Percentiles rank a stretch among this genome's conserved stretches.
Evolutionary conservation across 2,797 vertebrate species (phyloP).

Genomic region (Crocidura indochinensis): DNA sequence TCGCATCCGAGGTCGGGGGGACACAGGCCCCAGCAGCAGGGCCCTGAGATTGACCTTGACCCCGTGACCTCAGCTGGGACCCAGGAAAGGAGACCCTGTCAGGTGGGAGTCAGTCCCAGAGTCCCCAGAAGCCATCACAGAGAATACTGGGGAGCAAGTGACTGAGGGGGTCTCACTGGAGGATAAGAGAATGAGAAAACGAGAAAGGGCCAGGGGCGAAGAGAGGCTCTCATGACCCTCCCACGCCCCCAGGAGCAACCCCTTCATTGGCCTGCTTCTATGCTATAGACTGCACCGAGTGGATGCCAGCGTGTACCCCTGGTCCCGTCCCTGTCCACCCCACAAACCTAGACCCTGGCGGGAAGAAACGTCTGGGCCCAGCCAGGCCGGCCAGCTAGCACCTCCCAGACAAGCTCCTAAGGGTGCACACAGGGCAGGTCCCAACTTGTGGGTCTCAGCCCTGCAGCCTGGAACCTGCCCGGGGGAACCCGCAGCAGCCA

Average conservation of each 20-base stretch:
- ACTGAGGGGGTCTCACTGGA: background rate
- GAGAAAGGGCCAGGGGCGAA: background rate
- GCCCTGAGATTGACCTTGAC: background rate
- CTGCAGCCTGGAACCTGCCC: background rate
- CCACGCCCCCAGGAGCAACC: background rate
- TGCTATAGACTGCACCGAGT: background rate
- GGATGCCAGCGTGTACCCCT: background rate
- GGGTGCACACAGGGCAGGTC: background rate
- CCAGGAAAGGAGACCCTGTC: too few species aligned
- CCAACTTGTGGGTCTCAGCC: too few species aligned
- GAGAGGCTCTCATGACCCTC: background rate
- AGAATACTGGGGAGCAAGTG: background rate
- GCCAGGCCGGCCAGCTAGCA: too few species aligned
- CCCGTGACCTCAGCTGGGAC: too few species aligned
- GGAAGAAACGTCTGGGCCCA: background rate
- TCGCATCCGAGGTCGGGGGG: too few species aligned
- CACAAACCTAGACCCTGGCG: background rate
- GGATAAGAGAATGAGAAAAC: too few species aligned
- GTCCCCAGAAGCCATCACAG: background rate
- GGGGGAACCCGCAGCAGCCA: background rate
- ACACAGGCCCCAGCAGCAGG: rapidly evolving
- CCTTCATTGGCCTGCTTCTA: background rate
- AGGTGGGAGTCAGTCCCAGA: too few species aligned
- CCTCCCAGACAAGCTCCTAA: background rate
- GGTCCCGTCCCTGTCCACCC: background rate